Evolutionary conservation across 2,113 vertebrate species (phyloP).

Genomic region (Phasianus colchicus): DNA sequence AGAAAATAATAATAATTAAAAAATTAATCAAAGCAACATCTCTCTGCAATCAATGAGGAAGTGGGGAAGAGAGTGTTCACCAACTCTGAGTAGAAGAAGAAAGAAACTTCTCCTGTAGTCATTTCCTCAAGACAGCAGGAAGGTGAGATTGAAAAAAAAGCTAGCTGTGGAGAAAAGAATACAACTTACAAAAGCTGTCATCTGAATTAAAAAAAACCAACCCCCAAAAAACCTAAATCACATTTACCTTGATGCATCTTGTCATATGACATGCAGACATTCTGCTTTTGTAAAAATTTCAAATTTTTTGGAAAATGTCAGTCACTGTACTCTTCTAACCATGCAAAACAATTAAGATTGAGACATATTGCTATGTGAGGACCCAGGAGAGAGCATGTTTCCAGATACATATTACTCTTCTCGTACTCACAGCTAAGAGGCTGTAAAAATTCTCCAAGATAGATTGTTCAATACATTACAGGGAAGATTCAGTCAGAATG

Average conservation of each 20-base stretch:
- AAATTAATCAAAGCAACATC: neutral
- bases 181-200: neutral
- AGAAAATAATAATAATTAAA: neutral
- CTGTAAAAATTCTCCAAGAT: neutral
- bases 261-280: neutral
- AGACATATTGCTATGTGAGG: neutral
- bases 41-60: neutral
- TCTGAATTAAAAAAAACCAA: neutral
- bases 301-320: neutral
- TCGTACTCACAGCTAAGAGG: neutral
- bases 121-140: neutral
- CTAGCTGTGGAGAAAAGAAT: neutral
- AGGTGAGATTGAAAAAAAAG: neutral
- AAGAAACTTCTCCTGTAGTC: neutral
- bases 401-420: fast-evolving
- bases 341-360: neutral
- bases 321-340: neutral
- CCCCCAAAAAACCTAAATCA: neutral
- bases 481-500: neutral
- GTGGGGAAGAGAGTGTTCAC: neutral
- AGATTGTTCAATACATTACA: neutral
- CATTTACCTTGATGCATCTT: neutral
- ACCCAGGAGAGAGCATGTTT: neutral
- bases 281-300: neutral
- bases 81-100: neutral